phyloP scores from a whole-genome alignment of 2,113 vertebrate species.

The Mungos mungo region DNA sequence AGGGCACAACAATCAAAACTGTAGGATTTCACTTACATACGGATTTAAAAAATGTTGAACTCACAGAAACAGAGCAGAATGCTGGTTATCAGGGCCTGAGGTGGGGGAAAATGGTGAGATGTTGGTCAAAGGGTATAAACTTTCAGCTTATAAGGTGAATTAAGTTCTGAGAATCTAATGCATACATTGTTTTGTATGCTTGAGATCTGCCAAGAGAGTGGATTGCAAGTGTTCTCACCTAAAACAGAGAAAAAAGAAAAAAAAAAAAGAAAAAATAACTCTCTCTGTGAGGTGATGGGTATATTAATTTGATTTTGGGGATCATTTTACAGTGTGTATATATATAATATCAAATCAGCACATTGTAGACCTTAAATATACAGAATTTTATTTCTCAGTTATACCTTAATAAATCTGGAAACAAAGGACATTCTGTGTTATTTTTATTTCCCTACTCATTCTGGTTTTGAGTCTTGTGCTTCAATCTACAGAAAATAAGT shows the following conservation, averaged over 20 bases:
- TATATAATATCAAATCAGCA: not conserved
- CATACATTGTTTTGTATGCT: not conserved
- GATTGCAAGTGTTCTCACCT: not conserved
- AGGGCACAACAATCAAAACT: not conserved
- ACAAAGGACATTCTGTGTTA: not conserved
- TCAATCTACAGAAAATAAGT: not conserved
- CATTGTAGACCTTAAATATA: not conserved
- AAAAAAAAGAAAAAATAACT: not conserved
- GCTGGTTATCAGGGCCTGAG: not conserved
- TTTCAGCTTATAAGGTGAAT: not conserved
- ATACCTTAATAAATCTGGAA: not conserved
- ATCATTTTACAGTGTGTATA: not conserved
- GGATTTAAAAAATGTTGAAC: not conserved
- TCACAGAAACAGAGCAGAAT: not conserved
- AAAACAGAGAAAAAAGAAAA: not conserved
- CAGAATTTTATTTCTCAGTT: not conserved
- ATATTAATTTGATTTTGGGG: not conserved
- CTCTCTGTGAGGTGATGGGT: not conserved
- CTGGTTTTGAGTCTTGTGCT: not conserved
- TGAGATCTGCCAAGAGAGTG: not conserved
- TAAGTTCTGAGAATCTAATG: not conserved
- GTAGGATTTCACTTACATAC: not conserved
- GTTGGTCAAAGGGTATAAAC: not conserved
- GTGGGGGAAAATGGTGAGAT: not conserved
- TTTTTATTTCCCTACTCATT: conserved; percentile 12